phyloP scores from a whole-genome alignment of 2,888 invertebrate genomes.

The Campoletis raptor region DNA sequence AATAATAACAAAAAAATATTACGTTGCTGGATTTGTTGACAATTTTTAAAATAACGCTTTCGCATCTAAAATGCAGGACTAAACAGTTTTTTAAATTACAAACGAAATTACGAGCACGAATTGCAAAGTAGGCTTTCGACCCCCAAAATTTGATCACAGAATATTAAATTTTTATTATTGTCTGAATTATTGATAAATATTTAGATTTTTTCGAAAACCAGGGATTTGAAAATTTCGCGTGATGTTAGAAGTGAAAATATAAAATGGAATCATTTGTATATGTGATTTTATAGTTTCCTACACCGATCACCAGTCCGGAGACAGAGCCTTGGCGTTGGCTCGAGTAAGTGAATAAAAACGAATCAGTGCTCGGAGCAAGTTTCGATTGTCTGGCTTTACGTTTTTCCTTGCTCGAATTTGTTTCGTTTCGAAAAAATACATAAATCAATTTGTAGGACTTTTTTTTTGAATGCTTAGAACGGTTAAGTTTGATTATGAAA shows the following conservation, averaged over 20 bases:
- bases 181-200: not conserved
- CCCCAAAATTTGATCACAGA: not conserved
- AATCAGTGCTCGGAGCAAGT: slow-evolving; percentile 66
- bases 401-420: slow-evolving; percentile 57
- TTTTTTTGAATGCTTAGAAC: slow-evolving; percentile 24
- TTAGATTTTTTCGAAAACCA: not conserved
- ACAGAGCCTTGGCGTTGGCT: slow-evolving; percentile 96
- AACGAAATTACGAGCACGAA: not conserved
- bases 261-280: slow-evolving; percentile 72
- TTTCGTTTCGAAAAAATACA: slow-evolving; percentile 19
- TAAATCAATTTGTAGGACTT: slow-evolving; percentile 31
- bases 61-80: not conserved
- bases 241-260: not conserved
- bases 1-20: not conserved
- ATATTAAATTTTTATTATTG: not conserved
- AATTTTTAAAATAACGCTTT: not conserved
- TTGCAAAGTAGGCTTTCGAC: not conserved
- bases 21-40: not conserved
- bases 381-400: slow-evolving; percentile 53
- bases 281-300: slow-evolving; percentile 91
- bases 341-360: slow-evolving; percentile 88
- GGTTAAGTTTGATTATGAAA: not conserved
- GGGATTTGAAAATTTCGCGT: too few species aligned
- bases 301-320: slow-evolving; percentile 95
- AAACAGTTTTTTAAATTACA: not conserved